phyloP scores from a whole-genome alignment of 2,888 invertebrate genomes.

The Apodemia hepburni region DNA sequence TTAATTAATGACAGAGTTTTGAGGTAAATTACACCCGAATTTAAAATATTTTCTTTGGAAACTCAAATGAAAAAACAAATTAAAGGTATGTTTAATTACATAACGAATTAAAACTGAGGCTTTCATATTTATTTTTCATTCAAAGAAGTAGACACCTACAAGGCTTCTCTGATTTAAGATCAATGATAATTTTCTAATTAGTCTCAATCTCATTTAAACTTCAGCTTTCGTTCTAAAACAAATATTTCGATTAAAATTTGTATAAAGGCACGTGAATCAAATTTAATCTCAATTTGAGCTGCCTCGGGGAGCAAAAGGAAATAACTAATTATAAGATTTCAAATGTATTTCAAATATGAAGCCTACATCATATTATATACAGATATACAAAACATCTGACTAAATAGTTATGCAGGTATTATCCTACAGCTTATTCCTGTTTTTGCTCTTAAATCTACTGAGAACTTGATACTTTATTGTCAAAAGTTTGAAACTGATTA shows the following conservation, averaged over 20 bases:
- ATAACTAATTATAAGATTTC: conserved; percentile 45
- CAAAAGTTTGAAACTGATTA: no score
- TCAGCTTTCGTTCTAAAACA: neutral
- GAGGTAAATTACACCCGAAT: no score
- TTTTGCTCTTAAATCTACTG: no score
- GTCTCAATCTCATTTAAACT: conserved; percentile 5
- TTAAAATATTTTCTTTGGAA: no score
- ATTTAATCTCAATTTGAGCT: neutral
- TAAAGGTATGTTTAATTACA: neutral
- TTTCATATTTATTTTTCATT: neutral
- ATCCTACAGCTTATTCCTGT: no score
- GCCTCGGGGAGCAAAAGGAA: conserved; percentile 39
- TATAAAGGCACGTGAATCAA: conserved; percentile 8
- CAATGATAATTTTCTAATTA: conserved; percentile 5
- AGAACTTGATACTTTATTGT: no score
- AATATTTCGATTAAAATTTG: conserved; percentile 14
- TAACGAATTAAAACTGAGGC: neutral
- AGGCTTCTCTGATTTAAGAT: neutral
- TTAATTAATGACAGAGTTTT: no score
- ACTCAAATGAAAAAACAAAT: no score
- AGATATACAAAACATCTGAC: neutral
- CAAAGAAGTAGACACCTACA: neutral
- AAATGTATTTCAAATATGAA: conserved; percentile 26
- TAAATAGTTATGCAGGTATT: neutral
- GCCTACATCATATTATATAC: neutral